Base-by-base conservation (phyloP, 2,888 invertebrate species). In the Lapara coniferarum region DNA sequence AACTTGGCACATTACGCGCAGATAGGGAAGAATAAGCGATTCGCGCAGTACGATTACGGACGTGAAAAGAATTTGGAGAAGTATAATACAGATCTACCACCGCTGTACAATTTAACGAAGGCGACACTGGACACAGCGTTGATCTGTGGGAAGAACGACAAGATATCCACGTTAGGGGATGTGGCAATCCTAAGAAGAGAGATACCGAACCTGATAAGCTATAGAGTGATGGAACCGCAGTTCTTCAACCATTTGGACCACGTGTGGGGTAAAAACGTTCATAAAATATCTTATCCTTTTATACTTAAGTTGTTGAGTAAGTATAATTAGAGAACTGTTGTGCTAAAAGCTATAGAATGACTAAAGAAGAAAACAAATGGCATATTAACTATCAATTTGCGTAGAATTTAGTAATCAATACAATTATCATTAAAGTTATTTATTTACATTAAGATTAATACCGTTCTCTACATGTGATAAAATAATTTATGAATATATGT, bases 41-140 rank as follows among this genome's bases (percentile, higher is more conserved):
- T 89, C 70, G 71, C 76, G 0, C 69, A 75, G 5, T 90, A 83
- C 66, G 85, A 90, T 57, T 85, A 88, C 66, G 87, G 88, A 0
- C 7, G 59, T 0, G 19, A 2, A 0, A 63, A 73, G 49, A 89
- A 89, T 70, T 46, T 83, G 55, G 30, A 52, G 0, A 16, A 66
- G 1, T 89, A 89, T 56, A 75, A 78, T 0, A 75, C 78, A 0
- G 16, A 10, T 0, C 49, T 49, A 1, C 83, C 88, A 0, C 89
- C 89, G 0, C 68, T 72, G 0, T 89, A 89, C 66, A 76, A 87
- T 51, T 68, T 89, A 58, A 74, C 66, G 10, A 82, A 81, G 66
- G 77, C 89, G 8, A 85, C 78, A 0, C 82, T 84, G 77, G 75
- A 75, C 0, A 70, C 81, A 0, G 80, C 79, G 0, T 52, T 89